Evolutionary conservation across 2,888 invertebrate species (phyloP), one percentile per base, ranked within the genome.

Genomic region (Torymus auratus): DNA sequence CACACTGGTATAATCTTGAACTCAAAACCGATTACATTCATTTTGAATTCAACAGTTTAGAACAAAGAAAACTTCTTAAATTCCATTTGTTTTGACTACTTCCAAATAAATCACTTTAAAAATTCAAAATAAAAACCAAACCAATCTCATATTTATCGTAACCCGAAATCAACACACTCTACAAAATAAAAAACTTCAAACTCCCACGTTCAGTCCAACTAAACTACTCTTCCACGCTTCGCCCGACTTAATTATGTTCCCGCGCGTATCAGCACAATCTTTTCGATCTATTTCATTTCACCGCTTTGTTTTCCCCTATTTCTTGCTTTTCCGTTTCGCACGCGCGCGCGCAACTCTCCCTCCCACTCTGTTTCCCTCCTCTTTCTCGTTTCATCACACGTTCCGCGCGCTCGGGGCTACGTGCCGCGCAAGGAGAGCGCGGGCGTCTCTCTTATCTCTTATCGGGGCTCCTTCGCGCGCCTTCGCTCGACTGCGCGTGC

Each of bases 401-500:
- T 79, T 64, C 28, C 73, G 55, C 55, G 55, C 55, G 61, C 28
- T 2, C 15, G 65, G 41, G 13, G 53, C 50, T 78, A 79, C 76
- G 73, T 78, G 77, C 72, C 61, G 58, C 67, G 81, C 78, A 74
- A 75, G 78, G 62, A n/a, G 71, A 76, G 73, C 73, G 55, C 14
- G 41, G 58, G 28, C 64, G 52, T 56, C 69, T 75, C 78, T 73
- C 78, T 80, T 75, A 78, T 80, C 80, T 78, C 75, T 82, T 80
- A 81, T 85, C 81, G 71, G 15, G 12, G 20, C 50, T 60, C 56
- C 76, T 68, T 68, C 62, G 76, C 73, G 17, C 78, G 78, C 73
- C 70, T 72, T 75, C 83, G 78, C 84, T 85, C 86, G 83, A 84
- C 84, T 85, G 86, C 86, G 86, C 86, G 86, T 86, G 87, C 86